phyloP scores from a whole-genome alignment of 2,888 invertebrate species.

The Frankliniella fusca region DNA sequence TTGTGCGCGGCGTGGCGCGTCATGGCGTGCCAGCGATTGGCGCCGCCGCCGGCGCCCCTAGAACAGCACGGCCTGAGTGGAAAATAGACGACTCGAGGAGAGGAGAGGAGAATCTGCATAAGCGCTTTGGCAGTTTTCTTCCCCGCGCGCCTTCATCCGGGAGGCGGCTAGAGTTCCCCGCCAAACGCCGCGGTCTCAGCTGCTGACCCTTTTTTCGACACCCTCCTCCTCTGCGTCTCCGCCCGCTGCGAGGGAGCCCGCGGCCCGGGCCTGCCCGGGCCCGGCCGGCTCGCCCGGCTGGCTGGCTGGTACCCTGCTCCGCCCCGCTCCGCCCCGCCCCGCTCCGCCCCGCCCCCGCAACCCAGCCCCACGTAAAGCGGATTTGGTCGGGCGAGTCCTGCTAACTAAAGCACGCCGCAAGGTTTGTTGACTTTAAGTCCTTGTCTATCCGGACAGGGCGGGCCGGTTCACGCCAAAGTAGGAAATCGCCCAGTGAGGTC shows the following conservation, averaged over 20 bases:
- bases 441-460: background rate
- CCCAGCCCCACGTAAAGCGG: background rate
- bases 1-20: background rate
- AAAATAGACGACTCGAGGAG: background rate
- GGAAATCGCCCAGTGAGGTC: too few relatives aligned
- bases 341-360: background rate
- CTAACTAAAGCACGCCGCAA: conserved; percentile 11
- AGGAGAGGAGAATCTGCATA: background rate
- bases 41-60: too few relatives aligned
- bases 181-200: too few relatives aligned
- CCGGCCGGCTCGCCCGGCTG: too few relatives aligned
- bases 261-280: too few relatives aligned
- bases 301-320: too few relatives aligned
- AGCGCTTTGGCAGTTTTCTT: background rate
- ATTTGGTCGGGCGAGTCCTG: background rate
- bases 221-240: background rate
- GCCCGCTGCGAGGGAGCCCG: too few relatives aligned
- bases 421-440: conserved; percentile 17
- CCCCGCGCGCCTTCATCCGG: too few relatives aligned
- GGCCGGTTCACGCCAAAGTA: background rate
- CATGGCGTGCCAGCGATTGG: too few relatives aligned
- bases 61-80: background rate
- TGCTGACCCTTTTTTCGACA: too few relatives aligned
- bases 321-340: background rate
- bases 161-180: too few relatives aligned